Percentiles rank a stretch among this genome's conserved stretches.
Evolutionary conservation across 2,888 invertebrate genomes (phyloP).

Genomic region (Petrolisthes manimaculis): DNA sequence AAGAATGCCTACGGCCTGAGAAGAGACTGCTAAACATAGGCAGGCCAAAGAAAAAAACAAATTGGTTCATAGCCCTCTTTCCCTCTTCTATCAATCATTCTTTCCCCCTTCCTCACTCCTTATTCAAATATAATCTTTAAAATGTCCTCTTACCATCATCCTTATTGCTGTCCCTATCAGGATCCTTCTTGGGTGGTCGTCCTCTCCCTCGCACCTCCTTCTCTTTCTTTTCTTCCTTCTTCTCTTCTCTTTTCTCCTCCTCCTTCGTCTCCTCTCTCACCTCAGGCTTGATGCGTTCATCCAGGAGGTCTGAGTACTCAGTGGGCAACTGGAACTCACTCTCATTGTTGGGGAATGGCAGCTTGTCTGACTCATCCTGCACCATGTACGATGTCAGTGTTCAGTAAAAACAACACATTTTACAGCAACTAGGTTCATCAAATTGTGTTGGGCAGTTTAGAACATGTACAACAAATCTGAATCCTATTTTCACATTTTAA

Average conservation of each 20-base stretch:
- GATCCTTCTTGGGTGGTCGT: conserved; percentile 38
- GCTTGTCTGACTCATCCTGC: conserved; percentile 51
- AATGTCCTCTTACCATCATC: neutral
- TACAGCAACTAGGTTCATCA: too few species aligned
- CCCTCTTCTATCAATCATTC: too few species aligned
- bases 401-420: too few species aligned
- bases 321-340: conserved; percentile 46
- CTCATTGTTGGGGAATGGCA: conserved; percentile 49
- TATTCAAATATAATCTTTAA: neutral
- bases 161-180: neutral
- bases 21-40: too few species aligned
- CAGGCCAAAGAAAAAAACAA: too few species aligned
- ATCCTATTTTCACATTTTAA: too few species aligned
- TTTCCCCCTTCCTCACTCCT: too few species aligned
- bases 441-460: too few species aligned
- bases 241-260: conserved; percentile 39
- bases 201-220: conserved; percentile 36
- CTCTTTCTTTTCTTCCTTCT: conserved; percentile 35
- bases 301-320: conserved; percentile 48
- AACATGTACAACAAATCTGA: too few species aligned
- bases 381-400: too few species aligned
- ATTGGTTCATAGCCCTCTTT: too few species aligned
- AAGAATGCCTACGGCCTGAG: too few species aligned
- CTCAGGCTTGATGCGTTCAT: conserved; percentile 37
- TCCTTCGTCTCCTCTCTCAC: conserved; percentile 40